Base-by-base conservation (phyloP, 1,140 invertebrate genomes). In the Sycophila sp. region DNA sequence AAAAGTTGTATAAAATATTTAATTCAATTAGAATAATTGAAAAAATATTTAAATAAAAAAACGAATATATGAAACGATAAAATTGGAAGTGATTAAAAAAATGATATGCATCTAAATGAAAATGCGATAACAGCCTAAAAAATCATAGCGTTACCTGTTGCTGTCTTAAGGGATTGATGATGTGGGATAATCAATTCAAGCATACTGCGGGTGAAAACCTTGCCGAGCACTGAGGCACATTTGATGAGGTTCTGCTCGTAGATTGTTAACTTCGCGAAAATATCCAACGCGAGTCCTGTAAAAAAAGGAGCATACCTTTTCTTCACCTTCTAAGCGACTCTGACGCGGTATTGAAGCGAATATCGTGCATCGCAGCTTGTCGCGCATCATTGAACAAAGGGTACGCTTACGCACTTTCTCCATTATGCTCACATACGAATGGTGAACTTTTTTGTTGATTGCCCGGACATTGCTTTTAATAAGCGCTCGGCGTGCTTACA, bases 221-320 rank as follows among this genome's bases (percentile, higher is more conserved):
- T 80, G 4, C 89, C 90, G 3, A 91, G 73, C 0, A 88, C 84
- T 0, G 88, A 82, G 3, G 86, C 87, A 64, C 87, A 88, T 76
- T 89, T 90, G 0, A 91, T 72, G 4, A 91, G 72, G 66, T 87
- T 80, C 76, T 90, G 88, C 73, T 90, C 89, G 70, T 88, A 89
- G 0, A 85, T 77, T 1, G 83, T 86, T 58, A 79, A 75, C 51
- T 26, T 63, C 4, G 68, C 11, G 19, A 69, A 79, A 4, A 78
- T 74, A 26, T 65, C 55, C 53, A 36, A 6, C 4, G 45, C 32
- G 1, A 71, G 55, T n/a, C 1, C 69, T 71, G 58, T 7, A 28
- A 11, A 34, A 38, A 38, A 63, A 63, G 36, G 10, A 40, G 15
- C n/a, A 2, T 40, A 40, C 11, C n/a, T 40, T 40, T 40, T 40